phyloP scores from a whole-genome alignment of 2,888 invertebrate species.

The Lasius platythorax region DNA sequence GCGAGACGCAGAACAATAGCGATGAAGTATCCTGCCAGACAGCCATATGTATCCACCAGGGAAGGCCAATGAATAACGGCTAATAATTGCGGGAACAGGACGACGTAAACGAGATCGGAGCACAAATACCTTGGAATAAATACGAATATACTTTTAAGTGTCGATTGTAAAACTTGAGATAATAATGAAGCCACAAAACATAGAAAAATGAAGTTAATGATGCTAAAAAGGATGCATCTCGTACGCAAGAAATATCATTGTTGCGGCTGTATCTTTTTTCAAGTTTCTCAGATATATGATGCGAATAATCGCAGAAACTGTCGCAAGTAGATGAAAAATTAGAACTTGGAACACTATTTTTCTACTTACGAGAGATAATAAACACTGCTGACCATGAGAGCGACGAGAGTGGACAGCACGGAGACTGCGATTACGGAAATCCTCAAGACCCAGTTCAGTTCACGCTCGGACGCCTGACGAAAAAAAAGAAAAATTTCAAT shows the following conservation, averaged over 20 bases:
- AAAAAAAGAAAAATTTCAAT: background rate
- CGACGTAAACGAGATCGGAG: conserved; percentile 91
- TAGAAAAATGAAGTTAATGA: background rate
- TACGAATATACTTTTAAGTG: background rate
- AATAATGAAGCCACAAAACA: background rate
- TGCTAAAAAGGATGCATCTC: background rate
- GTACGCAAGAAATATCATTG: background rate
- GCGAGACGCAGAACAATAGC: conserved; percentile 87
- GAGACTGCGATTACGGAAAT: conserved; percentile 89
- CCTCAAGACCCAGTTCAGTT: conserved; percentile 90
- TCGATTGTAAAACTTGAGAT: background rate
- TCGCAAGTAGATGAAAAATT: background rate
- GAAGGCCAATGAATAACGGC: conserved; percentile 89
- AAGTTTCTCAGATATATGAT: background rate
- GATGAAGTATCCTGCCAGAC: conserved; percentile 87
- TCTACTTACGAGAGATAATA: conserved; percentile 87
- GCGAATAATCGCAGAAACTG: background rate
- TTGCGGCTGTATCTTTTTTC: background rate
- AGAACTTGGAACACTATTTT: background rate
- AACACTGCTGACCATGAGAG: conserved; percentile 89
- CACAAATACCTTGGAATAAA: conserved; percentile 87
- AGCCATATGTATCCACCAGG: conserved; percentile 90
- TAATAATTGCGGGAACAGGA: conserved; percentile 91
- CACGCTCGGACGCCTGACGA: conserved; percentile 89
- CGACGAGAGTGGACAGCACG: conserved; percentile 88